phyloP scores from a whole-genome alignment of 2,888 invertebrate genomes.

The Lagria hirta region DNA sequence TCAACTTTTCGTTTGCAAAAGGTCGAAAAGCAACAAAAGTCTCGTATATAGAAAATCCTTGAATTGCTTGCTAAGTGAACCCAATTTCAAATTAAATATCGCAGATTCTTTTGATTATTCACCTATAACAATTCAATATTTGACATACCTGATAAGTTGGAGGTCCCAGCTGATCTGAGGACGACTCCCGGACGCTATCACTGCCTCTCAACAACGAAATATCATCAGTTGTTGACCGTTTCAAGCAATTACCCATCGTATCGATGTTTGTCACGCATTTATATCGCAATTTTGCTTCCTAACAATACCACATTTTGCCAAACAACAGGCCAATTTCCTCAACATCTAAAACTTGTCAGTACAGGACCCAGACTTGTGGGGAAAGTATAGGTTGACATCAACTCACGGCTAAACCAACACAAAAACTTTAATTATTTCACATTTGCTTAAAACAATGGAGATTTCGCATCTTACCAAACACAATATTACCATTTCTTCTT shows the following conservation, averaged over 20 bases:
- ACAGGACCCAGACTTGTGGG: conserved; percentile 14
- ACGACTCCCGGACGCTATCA: conserved; percentile 60
- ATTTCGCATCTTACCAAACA: conserved; percentile 26
- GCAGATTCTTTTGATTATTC: no score
- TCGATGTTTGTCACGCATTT: conserved; percentile 46
- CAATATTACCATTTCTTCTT: conserved; percentile 32
- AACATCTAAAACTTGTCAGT: conserved; percentile 30
- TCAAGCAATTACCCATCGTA: conserved; percentile 72
- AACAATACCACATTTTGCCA: conserved; percentile 33
- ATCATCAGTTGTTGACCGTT: conserved; percentile 65
- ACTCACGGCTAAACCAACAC: no score
- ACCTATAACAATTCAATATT: no score
- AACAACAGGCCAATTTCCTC: conserved; percentile 31
- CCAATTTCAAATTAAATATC: no score
- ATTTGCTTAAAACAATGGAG: conserved; percentile 38
- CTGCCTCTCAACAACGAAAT: conserved; percentile 64
- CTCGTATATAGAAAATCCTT: no score
- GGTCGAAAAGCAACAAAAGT: no score
- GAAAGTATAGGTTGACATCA: no score
- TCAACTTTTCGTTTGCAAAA: no score
- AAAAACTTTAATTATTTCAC: conserved; percentile 34
- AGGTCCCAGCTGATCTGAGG: conserved; percentile 62
- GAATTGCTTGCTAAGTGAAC: no score
- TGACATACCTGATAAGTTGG: conserved; percentile 59
- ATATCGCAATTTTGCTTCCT: conserved; percentile 37